Conservation (phyloP, 2,888 invertebrate genomes). For the Helleia helle region DNA sequence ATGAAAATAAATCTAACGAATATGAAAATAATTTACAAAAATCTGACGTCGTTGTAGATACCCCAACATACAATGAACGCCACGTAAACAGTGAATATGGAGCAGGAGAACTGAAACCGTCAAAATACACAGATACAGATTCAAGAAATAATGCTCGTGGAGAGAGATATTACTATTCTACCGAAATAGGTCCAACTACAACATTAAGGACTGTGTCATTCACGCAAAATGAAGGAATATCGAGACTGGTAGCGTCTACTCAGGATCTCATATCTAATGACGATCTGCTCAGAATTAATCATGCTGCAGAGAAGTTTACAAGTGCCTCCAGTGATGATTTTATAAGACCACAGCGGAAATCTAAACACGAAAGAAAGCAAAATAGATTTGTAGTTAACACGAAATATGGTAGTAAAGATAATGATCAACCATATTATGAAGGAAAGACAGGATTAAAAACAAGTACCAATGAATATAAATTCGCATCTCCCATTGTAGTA, state of each 20-base stretch:
- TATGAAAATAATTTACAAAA: slow-evolving; percentile 30
- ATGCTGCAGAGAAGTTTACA: slow-evolving; percentile 48
- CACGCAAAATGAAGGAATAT: slow-evolving; percentile 44
- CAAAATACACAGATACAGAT: too few relatives aligned
- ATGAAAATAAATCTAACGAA: slow-evolving; percentile 26
- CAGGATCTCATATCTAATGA: slow-evolving; percentile 76
- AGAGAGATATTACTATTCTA: slow-evolving; percentile 46
- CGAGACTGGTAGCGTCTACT: slow-evolving; percentile 71
- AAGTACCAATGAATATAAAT: slow-evolving; percentile 44
- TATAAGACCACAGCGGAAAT: slow-evolving; percentile 44
- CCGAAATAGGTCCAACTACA: slow-evolving; percentile 28
- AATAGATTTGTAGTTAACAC: slow-evolving; percentile 47
- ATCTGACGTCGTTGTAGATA: slow-evolving; percentile 32
- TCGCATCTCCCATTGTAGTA: slow-evolving; percentile 65
- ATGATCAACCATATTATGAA: slow-evolving; percentile 21
- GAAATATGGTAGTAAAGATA: slow-evolving; percentile 46
- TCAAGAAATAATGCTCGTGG: slow-evolving; percentile 35
- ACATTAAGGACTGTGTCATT: slow-evolving; percentile 26
- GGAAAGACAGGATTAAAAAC: too few relatives aligned
- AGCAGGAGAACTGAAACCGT: slow-evolving; percentile 32
- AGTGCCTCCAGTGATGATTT: slow-evolving; percentile 43
- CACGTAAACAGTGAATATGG: slow-evolving; percentile 48
- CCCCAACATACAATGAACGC: slow-evolving; percentile 31
- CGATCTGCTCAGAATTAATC: slow-evolving; percentile 77
- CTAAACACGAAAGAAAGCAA: slow-evolving; percentile 27